phyloP scores from a whole-genome alignment of 1,140 invertebrate species.

The Temnothorax curvispinosus region DNA sequence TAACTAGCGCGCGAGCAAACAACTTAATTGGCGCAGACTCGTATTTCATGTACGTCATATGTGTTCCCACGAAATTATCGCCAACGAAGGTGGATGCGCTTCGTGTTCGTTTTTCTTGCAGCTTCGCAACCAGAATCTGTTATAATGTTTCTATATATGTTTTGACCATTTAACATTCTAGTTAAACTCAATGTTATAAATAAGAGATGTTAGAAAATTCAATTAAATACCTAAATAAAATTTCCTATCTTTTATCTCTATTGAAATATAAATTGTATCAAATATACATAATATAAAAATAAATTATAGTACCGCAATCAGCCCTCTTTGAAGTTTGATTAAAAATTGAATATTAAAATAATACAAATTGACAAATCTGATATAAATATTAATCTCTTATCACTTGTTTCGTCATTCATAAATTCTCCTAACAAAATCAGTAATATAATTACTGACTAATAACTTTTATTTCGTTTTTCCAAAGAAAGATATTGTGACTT shows the following conservation, averaged over 20 bases:
- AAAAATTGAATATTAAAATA: background rate
- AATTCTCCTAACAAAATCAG: background rate
- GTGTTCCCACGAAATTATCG: constrained; percentile 44
- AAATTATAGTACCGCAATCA: background rate
- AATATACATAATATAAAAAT: background rate
- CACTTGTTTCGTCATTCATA: background rate
- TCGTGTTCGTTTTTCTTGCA: constrained; percentile 1
- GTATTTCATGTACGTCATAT: constrained; percentile 45
- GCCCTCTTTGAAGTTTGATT: background rate
- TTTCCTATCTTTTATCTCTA: background rate
- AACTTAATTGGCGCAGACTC: constrained; percentile 55
- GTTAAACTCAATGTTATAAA: background rate
- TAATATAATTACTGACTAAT: no score
- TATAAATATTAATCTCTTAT: background rate
- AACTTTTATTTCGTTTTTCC: background rate
- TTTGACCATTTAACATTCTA: background rate
- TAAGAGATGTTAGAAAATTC: background rate
- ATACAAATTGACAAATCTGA: background rate
- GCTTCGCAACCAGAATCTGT: background rate
- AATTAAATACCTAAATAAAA: background rate
- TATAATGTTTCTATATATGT: background rate
- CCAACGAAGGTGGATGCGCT: background rate
- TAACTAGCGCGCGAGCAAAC: constrained; percentile 43
- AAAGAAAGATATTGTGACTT: background rate
- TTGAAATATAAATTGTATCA: background rate